Percentiles rank a stretch among this genome's conserved stretches.
Conservation (phyloP, 2,113 vertebrate species). For the Eulacestoma nigropectus region DNA sequence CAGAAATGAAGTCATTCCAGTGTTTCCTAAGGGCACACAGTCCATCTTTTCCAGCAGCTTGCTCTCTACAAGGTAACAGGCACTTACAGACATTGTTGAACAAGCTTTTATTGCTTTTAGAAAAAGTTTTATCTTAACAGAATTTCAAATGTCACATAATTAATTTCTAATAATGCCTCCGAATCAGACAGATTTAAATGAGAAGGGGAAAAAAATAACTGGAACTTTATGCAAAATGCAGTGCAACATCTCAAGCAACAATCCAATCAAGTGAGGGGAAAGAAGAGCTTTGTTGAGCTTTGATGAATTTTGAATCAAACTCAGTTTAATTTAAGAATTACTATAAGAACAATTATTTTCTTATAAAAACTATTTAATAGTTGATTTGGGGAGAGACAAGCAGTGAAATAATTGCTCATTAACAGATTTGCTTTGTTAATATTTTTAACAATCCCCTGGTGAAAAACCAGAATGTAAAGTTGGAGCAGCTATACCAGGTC, state of each 20-base stretch:
- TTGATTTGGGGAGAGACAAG: background rate
- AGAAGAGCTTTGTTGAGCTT: background rate
- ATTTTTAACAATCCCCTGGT: background rate
- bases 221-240: background rate
- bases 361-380: background rate
- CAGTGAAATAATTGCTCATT: background rate
- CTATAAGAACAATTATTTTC: background rate
- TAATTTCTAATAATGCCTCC: background rate
- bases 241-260: background rate
- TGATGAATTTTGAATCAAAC: background rate
- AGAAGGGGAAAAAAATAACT: background rate
- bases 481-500: background rate
- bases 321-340: background rate
- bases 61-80: background rate
- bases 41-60: background rate
- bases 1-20: constrained; percentile 19
- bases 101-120: background rate
- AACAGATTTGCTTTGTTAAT: background rate
- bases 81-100: background rate
- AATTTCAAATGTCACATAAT: background rate
- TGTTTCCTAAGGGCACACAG: constrained; percentile 11
- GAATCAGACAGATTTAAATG: background rate
- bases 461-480: background rate
- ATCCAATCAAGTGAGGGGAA: background rate
- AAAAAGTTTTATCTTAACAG: background rate